Conservation (phyloP, 2,113 vertebrate species). For the Chloropsis hardwickii region DNA sequence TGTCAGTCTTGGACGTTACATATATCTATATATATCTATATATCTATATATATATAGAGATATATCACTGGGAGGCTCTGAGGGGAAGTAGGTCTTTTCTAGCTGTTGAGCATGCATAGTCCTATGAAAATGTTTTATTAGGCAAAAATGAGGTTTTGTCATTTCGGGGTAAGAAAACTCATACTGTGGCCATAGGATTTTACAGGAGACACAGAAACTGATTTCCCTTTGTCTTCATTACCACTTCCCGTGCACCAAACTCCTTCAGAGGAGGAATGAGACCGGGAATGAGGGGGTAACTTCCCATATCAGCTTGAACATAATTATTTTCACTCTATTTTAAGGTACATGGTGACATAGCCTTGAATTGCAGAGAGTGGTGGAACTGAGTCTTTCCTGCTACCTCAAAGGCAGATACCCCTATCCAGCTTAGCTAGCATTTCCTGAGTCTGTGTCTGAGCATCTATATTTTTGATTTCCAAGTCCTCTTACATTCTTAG, state of each 20-base stretch:
- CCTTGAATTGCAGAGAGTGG: fast-evolving
- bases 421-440: not conserved
- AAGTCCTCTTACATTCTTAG: not conserved
- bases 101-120: not conserved
- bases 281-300: not conserved
- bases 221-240: not conserved
- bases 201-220: not conserved
- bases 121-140: not conserved
- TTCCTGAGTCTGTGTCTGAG: not conserved
- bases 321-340: not conserved
- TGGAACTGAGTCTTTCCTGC: not conserved
- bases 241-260: not conserved
- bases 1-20: fast-evolving
- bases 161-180: not conserved
- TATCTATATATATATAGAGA: not conserved
- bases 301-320: not conserved
- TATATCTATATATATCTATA: not conserved
- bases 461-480: not conserved
- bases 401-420: not conserved
- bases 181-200: not conserved
- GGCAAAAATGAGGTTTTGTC: not conserved
- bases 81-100: not conserved
- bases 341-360: not conserved
- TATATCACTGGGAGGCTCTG: not conserved
- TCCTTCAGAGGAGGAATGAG: not conserved